A percentile compares a stretch with the other conserved stretches of the same genome.
Evolutionary conservation across 2,113 vertebrate species (phyloP).

Genomic region (Psephotus haematonotus): DNA sequence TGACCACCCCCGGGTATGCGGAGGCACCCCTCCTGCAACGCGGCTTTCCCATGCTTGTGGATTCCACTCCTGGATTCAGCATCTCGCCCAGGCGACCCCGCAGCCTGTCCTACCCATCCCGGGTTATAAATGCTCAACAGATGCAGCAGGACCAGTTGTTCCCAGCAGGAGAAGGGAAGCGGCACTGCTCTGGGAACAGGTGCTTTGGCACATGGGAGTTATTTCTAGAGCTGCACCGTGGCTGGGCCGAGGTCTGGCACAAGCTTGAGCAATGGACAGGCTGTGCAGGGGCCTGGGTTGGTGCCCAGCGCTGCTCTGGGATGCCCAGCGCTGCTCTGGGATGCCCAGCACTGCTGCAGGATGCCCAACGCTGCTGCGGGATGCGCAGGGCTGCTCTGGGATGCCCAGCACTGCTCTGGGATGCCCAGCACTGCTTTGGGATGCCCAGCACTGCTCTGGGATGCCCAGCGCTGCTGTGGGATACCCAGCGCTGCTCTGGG

Average conservation of each 20-base stretch:
- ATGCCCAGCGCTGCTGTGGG: not conserved
- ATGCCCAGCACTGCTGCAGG: not conserved
- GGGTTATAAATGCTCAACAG: conserved; percentile 27
- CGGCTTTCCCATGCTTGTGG: not conserved
- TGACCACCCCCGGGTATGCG: not conserved
- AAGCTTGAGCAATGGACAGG: rapidly evolving
- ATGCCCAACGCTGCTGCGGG: not conserved
- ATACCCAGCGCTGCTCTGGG: not conserved
- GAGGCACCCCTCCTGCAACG: not conserved
- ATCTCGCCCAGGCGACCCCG: not conserved
- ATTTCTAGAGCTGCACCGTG: conserved; percentile 33
- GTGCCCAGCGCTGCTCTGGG: not conserved
- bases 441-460: not conserved
- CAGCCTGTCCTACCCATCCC: not conserved
- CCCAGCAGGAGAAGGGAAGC: not conserved
- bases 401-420: not conserved
- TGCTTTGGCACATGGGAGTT: conserved; percentile 49
- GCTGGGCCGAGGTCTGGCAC: not conserved
- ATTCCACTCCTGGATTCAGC: not conserved
- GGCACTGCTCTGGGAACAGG: conserved; percentile 30
- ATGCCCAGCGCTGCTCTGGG: not conserved
- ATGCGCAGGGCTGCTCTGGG: not conserved
- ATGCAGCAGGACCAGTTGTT: conserved; percentile 43
- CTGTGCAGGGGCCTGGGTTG: not conserved
- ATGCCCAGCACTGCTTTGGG: not conserved